Evolutionary conservation across 2,888 invertebrate genomes (phyloP), one percentile per base, ranked within the genome.

Genomic region (Cancer borealis): DNA sequence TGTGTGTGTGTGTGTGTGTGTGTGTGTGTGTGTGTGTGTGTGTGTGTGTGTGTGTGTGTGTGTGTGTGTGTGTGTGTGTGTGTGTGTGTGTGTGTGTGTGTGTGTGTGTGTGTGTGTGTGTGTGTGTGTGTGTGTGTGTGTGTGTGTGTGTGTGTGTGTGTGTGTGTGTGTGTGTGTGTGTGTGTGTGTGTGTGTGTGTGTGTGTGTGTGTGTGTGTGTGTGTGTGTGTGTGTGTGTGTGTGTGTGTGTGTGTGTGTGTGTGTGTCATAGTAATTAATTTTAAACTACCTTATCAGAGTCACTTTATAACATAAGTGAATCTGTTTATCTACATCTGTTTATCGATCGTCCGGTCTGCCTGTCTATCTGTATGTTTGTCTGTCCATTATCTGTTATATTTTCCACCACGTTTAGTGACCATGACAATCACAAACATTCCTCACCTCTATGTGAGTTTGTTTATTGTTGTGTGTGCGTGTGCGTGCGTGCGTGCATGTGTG

Each of bases 131-230:
- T 39, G 39, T 39, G 39, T 46, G 46, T 17, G 45, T 54, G 54
- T 54, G 54, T 54, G 3, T 0, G 1, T 54, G n/a, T 54, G 47
- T 47, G 49, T 47, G 89, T 47, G 49, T 89, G 26, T 89, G 46
- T 89, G 89, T 89, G 89, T 89, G 89, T 89, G 3, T 90, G 90
- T 90, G 47, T 21, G 90, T 90, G 90, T 26, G 90, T 90, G 30
- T 54, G 90, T 47, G 90, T 54, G 90, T 90, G 46, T 46, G 39
- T 46, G 46, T 10, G n/a, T 88, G 17, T 12, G 39, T 88, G 90
- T n/a, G 49, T n/a, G 47, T 21, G 66, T 66, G 66, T 21, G 66
- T 66, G 5, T 14, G 45, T 49, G 46, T 17, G 45, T 54, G 54
- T 54, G 54, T 54, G 54, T 54, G 10, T 54, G 39, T 39, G 39